These are phyloP conservation scores for Pollenia griseotomentosa DNA, from an alignment of 2,888 invertebrate species.

Conservation along the genomic window DNA sequence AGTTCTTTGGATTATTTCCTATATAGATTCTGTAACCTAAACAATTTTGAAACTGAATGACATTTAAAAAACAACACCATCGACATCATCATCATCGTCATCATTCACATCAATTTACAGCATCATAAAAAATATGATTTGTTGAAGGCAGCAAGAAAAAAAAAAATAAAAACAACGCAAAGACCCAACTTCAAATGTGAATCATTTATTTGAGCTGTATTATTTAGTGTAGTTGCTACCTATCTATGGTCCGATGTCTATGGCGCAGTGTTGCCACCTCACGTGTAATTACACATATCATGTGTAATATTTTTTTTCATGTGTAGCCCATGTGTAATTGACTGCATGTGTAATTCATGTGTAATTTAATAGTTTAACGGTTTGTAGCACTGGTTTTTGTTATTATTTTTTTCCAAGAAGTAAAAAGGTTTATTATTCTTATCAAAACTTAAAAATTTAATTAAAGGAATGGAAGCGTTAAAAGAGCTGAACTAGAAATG, in stretches of 20 bases:
- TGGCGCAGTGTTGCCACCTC: no score
- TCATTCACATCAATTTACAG: slow-evolving; percentile 29
- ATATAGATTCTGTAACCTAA: slow-evolving; percentile 14
- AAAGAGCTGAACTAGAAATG: no score
- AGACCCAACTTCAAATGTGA: slow-evolving; percentile 31
- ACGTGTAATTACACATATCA: no score
- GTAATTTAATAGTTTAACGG: no score
- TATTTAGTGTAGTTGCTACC: slow-evolving; percentile 25
- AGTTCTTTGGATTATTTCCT: neutral
- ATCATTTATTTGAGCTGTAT: slow-evolving; percentile 29
- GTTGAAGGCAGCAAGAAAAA: slow-evolving; percentile 26
- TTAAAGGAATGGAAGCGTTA: no score
- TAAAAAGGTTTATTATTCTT: no score
- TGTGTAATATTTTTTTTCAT: no score
- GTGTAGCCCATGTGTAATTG: no score
- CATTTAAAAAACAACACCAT: slow-evolving; percentile 42
- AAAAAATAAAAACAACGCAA: neutral
- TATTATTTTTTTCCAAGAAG: no score
- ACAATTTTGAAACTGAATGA: slow-evolving; percentile 40
- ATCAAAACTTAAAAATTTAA: no score
- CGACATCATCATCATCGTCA: neutral
- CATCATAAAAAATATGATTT: slow-evolving; percentile 31
- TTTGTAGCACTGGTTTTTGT: no score
- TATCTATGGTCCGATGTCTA: neutral
- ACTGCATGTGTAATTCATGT: no score